phyloP scores from a whole-genome alignment of 1,140 invertebrate genomes.

The Drosophila leontia region DNA sequence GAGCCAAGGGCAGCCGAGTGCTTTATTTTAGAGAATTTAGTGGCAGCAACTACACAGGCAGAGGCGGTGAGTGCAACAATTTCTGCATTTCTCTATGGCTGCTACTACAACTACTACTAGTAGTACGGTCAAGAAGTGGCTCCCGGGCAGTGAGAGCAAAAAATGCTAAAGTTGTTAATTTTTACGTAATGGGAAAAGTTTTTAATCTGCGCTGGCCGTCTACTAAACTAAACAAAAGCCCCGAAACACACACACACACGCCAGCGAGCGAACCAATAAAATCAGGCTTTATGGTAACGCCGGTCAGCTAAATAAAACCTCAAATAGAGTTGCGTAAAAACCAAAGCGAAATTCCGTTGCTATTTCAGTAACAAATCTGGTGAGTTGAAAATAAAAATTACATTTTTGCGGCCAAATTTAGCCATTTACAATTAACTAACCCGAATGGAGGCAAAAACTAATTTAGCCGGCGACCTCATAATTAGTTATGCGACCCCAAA shows the following conservation, averaged over 20 bases:
- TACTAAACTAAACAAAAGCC: slow-evolving; percentile 29
- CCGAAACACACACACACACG: slow-evolving; percentile 11
- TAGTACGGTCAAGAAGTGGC: slow-evolving; percentile 38
- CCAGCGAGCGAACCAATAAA: slow-evolving; percentile 62
- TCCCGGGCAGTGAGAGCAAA: slow-evolving; percentile 23
- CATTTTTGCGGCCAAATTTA: slow-evolving; percentile 37
- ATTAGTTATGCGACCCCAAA: slow-evolving; percentile 67
- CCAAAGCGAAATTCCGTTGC: slow-evolving; percentile 57
- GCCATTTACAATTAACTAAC: slow-evolving; percentile 60
- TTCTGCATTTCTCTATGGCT: slow-evolving; percentile 31
- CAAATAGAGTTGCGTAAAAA: slow-evolving; percentile 56
- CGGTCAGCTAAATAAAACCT: slow-evolving; percentile 41
- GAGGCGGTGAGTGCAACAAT: slow-evolving; percentile 56
- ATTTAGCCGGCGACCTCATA: slow-evolving; percentile 69
- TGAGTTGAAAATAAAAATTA: slow-evolving; percentile 3
- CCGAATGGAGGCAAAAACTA: slow-evolving; percentile 41
- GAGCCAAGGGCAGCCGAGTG: slow-evolving; percentile 39
- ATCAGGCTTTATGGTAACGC: slow-evolving; percentile 72
- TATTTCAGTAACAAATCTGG: slow-evolving; percentile 31
- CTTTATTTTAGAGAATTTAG: slow-evolving; percentile 70
- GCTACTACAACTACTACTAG: not conserved
- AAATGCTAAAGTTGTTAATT: slow-evolving; percentile 72
- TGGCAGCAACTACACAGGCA: slow-evolving; percentile 30
- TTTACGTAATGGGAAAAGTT: slow-evolving; percentile 81
- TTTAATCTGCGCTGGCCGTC: slow-evolving; percentile 63